Evolutionary conservation across 2,888 invertebrate species (phyloP), one percentile per base, ranked within the genome.

Genomic region (Mayetiola destructor): DNA sequence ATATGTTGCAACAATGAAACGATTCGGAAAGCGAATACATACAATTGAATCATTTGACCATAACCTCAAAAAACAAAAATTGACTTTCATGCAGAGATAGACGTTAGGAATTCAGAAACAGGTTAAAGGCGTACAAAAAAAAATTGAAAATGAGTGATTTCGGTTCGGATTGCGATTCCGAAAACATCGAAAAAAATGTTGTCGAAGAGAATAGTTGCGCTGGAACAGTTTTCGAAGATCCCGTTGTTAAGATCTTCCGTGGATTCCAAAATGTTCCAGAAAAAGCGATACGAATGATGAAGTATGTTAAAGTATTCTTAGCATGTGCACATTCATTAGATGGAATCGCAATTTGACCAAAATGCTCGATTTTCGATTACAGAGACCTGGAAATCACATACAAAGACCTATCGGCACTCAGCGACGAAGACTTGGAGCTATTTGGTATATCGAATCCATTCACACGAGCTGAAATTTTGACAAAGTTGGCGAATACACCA

Each of bases 391-490:
- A 36, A n/a, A 55, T 58, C 14, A 32, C 2, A n/a, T 40, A 55
- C 27, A 14, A 12, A 2, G 27, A 58, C 30, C 36, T 58, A 16
- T 32, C 40, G 1, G 18, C 40, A 16, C 18, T 58, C 1, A 9
- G 8, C 12, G 20, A 42, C 10, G 40, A 42, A 2, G 57, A 58
- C 36, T 36, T 58, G 16, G 35, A 27, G 16, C 23, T 39, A 16
- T 48, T 58, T 36, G 54, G 54, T 5, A 14, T 56, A 1, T 12
- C 37, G 20, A 35, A 54, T 27, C 27, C 39, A 9, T 23, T 32
- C 35, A 8, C 23, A 2, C 40, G 40, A 2, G 55, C 35, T 30
- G 42, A 58, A 29, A 58, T 58, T 40, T 16, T 58, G 21, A 29
- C 30, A 6, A 40, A 55, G 2, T 36, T 58, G 21, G 3, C n/a